These are phyloP conservation scores for Amblyopsis rosae DNA, from an alignment of 2,113 vertebrate genomes.

Conservation along the genomic window DNA sequence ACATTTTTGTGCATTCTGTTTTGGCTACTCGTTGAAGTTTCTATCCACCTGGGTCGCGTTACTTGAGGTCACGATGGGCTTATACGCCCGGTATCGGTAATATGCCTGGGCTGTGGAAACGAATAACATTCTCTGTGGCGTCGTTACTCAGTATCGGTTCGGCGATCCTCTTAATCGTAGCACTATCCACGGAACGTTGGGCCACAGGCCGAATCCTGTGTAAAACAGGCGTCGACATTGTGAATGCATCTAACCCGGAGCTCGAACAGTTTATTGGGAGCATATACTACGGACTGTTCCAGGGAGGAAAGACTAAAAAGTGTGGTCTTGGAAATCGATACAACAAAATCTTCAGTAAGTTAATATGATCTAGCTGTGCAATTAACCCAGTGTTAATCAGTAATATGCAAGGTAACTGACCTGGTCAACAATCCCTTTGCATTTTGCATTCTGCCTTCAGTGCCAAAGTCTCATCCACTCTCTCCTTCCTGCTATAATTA, in stretches of 20 bases:
- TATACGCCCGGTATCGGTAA: slow-evolving; percentile 63
- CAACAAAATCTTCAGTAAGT: slow-evolving; percentile 90
- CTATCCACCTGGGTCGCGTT: neutral
- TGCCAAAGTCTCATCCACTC: too few relatives aligned
- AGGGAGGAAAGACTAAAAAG: slow-evolving; percentile 86
- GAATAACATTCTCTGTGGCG: slow-evolving; percentile 82
- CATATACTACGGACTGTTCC: slow-evolving; percentile 92
- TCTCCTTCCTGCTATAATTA: too few relatives aligned
- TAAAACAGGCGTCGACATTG: slow-evolving; percentile 91
- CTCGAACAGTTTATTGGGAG: slow-evolving; percentile 89
- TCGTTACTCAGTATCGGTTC: slow-evolving; percentile 84
- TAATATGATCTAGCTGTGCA: neutral
- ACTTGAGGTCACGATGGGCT: slow-evolving; percentile 53
- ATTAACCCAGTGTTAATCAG: too few relatives aligned
- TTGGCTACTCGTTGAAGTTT: neutral
- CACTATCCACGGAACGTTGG: slow-evolving; percentile 88
- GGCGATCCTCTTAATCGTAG: slow-evolving; percentile 80
- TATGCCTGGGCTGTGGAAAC: slow-evolving; percentile 92
- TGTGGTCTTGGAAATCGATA: slow-evolving; percentile 87
- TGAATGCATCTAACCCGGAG: slow-evolving; percentile 90
- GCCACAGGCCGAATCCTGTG: slow-evolving; percentile 88
- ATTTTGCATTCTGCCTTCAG: too few relatives aligned
- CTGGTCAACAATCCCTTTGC: too few relatives aligned
- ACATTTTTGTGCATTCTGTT: neutral
- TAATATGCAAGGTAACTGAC: too few relatives aligned